Base-by-base conservation (phyloP, 2,888 invertebrate genomes). In the Caenorhabditis sp. region DNA sequence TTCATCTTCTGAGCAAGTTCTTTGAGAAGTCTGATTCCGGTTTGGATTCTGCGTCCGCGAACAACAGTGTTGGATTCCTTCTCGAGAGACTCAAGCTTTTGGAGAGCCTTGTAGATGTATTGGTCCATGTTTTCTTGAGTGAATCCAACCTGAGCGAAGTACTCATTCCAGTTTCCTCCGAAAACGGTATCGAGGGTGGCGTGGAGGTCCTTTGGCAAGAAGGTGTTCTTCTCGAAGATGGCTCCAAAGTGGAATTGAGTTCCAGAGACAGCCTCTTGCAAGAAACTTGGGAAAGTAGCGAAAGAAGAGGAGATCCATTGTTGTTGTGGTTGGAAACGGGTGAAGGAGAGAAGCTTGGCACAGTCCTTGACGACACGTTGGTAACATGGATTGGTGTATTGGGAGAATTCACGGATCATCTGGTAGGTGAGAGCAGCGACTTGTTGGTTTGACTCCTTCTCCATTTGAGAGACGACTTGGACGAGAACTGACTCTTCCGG, bases 131-230 rank as follows among this genome's bases (percentile, higher is more conserved):
- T 75, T 54, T 90, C 84, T 75, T 91, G 90, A 47, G 85, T 76
- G 85, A 90, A 77, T 80, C 86, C 86, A n/a, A 85, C 38, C 54
- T 85, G 84, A 35, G 80, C 85, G 35, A 84, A 69, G 74, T 85
- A 80, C 74, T 85, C 85, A 84, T 84, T 84, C 87, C 87, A 88
- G 79, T 87, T 80, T 74, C 90, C 90, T 77, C 84, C 87, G 84
- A 89, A 79, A 58, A 88, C 75, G 26, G 88, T 61, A 74, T 90
- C 84, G 49, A 91, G 68, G 47, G 87, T 82, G 70, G 86, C 86
- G 16, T 74, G 56, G 47, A 89, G 56, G 54, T 90, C 86, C 69
- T 76, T 81, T 80, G 88, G 88, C 64, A 90, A 69, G 44, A 83
- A 72, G 54, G 87, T 79, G 82, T 89, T 84, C 86, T 85, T 82